Evolutionary conservation across 2,113 vertebrate species (phyloP).

Genomic region (Fukomys damarensis): DNA sequence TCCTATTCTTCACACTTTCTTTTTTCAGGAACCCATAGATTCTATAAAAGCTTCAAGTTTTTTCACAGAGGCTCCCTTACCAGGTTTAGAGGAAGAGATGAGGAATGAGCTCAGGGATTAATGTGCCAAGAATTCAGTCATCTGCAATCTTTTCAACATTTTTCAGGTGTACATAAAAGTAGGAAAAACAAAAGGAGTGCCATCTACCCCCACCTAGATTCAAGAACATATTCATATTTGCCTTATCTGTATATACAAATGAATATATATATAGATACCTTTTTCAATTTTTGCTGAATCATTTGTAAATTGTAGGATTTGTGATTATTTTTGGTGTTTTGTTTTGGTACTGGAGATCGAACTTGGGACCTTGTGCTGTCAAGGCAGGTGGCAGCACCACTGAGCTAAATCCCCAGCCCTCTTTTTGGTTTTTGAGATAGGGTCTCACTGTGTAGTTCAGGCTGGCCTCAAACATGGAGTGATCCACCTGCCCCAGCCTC

Average conservation of each 20-base stretch:
- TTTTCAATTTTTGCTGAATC: neutral
- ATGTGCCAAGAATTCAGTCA: neutral
- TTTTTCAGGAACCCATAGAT: neutral
- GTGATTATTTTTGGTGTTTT: neutral
- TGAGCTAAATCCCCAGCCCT: too few species aligned
- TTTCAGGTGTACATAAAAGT: neutral
- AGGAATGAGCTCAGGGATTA: neutral
- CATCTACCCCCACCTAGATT: neutral
- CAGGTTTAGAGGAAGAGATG: neutral
- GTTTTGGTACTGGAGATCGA: too few species aligned
- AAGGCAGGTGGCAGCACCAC: too few species aligned
- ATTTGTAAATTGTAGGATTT: neutral
- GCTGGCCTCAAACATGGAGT: neutral
- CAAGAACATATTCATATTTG: neutral
- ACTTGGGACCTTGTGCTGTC: too few species aligned
- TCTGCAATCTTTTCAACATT: neutral
- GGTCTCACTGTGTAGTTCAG: neutral
- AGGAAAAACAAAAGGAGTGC: neutral
- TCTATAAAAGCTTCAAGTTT: neutral
- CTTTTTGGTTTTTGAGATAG: neutral
- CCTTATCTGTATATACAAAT: neutral
- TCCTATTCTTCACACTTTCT: neutral
- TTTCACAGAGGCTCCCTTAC: neutral
- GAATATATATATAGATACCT: neutral
- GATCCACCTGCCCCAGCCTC: neutral